Evolutionary conservation across 1,140 invertebrate species (phyloP), one percentile per base, ranked within the genome.

Genomic region (Drosophila melanica): DNA sequence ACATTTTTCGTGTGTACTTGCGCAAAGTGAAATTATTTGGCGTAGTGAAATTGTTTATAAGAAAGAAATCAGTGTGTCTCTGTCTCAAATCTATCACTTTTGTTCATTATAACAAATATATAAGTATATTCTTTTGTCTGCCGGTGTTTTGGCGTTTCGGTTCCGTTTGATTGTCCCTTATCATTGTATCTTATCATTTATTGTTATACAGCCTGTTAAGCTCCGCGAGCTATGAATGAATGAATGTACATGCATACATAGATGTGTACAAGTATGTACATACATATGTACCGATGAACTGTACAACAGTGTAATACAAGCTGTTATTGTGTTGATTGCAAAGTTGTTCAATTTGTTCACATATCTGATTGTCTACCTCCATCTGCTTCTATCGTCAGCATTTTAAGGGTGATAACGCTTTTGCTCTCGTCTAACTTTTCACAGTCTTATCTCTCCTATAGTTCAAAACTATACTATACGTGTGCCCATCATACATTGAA

Each of bases 271-370:
- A 35, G 18, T 23, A 41, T 48, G 42, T 66, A 23, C 27, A 45
- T 37, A 37, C 27, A 45, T 37, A 37, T 68, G 47, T 60, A 27
- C 10, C 7, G 6, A 23, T 27, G n/a, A 16, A 30, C 20, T 59
- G 18, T 16, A 42, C 55, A 66, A 44, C n/a, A 39, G 39, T 74
- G 71, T 74, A 47, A 18, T 47, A 73, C 64, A 67, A 59, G 70
- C 35, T 65, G 54, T 68, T 47, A 42, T 51, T 77, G 39, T 63
- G 59, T 20, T 75, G 75, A 81, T 78, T 85, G 75, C 78, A 58
- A 44, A 72, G 69, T 86, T 77, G 69, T 85, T 78, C 81, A 81
- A 85, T 85, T 85, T 75, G 65, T 57, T 18, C 18, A 42, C 62
- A 47, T 33, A 64, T 59, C 45, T 58, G 33, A 55, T 48, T 50